Percentiles rank a stretch among this genome's conserved stretches.
Evolutionary conservation across 2,888 invertebrate genomes (phyloP).

Genomic region (Isoperla grammatica): DNA sequence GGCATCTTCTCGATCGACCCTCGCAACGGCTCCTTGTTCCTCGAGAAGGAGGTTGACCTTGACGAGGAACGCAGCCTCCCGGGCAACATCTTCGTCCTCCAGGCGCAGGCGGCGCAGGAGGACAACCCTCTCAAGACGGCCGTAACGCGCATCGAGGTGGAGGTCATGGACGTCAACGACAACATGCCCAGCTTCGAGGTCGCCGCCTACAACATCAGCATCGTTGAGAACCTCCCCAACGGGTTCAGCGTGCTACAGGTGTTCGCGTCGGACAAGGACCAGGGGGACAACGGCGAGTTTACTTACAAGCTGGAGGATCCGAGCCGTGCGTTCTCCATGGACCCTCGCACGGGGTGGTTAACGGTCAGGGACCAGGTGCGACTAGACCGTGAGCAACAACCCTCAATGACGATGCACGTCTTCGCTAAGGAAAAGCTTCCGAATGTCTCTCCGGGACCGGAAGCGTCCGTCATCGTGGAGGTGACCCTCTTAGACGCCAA

Average conservation of each 20-base stretch:
- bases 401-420: slow-evolving; percentile 67
- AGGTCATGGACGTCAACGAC: slow-evolving; percentile 73
- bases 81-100: slow-evolving; percentile 70
- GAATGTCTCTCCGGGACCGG: slow-evolving; percentile 56
- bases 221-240: slow-evolving; percentile 84
- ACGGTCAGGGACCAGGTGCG: slow-evolving; percentile 70
- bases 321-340: slow-evolving; percentile 72
- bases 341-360: slow-evolving; percentile 76
- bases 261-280: slow-evolving; percentile 73
- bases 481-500: slow-evolving; percentile 83
- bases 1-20: slow-evolving; percentile 69
- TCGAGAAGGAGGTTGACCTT: slow-evolving; percentile 75
- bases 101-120: slow-evolving; percentile 52
- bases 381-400: slow-evolving; percentile 71
- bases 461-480: slow-evolving; percentile 66
- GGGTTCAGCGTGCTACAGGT: slow-evolving; percentile 68
- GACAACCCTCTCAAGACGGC: slow-evolving; percentile 73
- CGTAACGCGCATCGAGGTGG: slow-evolving; percentile 65
- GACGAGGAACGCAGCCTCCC: slow-evolving; percentile 68
- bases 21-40: slow-evolving; percentile 66
- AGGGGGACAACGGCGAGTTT: slow-evolving; percentile 81
- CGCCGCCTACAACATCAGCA: slow-evolving; percentile 85
- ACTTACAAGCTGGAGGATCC: slow-evolving; percentile 69
- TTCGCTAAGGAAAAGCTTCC: slow-evolving; percentile 71
- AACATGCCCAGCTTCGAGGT: slow-evolving; percentile 84